Evolutionary conservation across 1,140 invertebrate species (phyloP).

Genomic region (Pogonus chalceus): DNA sequence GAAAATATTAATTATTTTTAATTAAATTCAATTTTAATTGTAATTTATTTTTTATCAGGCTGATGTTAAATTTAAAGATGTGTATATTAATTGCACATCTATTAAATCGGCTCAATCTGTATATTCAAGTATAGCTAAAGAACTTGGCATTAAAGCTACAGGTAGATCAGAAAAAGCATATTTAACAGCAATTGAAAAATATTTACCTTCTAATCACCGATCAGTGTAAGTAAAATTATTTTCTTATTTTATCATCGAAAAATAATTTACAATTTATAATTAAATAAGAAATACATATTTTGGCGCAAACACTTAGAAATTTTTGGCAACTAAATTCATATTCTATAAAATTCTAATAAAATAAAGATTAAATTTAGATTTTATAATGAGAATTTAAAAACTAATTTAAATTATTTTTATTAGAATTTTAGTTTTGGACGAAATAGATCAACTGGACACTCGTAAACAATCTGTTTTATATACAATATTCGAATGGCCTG

Average conservation of each 20-base stretch:
- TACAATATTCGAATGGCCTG: slow-evolving; percentile 89
- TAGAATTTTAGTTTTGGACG: slow-evolving; percentile 85
- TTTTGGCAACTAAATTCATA: neutral
- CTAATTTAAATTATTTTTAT: slow-evolving; percentile 28
- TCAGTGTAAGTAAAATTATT: slow-evolving; percentile 51
- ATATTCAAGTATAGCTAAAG: slow-evolving; percentile 57
- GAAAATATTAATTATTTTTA: neutral
- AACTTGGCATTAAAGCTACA: slow-evolving; percentile 45
- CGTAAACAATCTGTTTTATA: slow-evolving; percentile 83
- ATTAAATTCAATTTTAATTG: too few species aligned
- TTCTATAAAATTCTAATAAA: neutral
- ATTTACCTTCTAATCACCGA: slow-evolving; percentile 49
- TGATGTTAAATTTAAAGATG: slow-evolving; percentile 43
- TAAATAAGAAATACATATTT: neutral
- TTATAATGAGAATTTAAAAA: slow-evolving; percentile 6
- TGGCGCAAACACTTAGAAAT: neutral
- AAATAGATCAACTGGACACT: slow-evolving; percentile 85
- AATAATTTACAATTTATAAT: too few species aligned
- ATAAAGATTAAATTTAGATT: slow-evolving; percentile 6
- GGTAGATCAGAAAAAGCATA: slow-evolving; percentile 49
- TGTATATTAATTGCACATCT: slow-evolving; percentile 75
- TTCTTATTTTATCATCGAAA: slow-evolving; percentile 1
- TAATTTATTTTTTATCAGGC: too few species aligned
- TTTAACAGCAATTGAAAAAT: slow-evolving; percentile 51
- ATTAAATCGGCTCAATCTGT: slow-evolving; percentile 64